A percentile compares a stretch with the other conserved stretches of the same genome.
Evolutionary conservation across 1,140 invertebrate species (phyloP).

Genomic region (Orchesella cincta): DNA sequence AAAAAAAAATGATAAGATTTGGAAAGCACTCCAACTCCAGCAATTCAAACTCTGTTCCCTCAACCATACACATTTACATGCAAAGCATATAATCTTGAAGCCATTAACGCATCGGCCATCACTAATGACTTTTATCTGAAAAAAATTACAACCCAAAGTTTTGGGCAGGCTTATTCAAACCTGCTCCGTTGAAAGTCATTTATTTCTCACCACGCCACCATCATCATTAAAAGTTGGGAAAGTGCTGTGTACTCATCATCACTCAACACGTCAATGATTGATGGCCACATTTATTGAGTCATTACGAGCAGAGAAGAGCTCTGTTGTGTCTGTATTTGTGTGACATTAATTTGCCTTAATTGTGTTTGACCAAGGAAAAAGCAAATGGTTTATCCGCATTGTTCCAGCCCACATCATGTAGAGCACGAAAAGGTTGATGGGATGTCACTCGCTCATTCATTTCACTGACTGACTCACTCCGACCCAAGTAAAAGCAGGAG

Average conservation of each 20-base stretch:
- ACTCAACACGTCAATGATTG: background rate
- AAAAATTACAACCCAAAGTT: too few species aligned
- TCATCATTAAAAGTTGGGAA: background rate
- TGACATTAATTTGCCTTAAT: too few species aligned
- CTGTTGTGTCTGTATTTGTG: too few species aligned
- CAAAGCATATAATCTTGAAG: background rate
- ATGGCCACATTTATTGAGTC: background rate
- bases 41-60: background rate
- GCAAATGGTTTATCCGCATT: background rate
- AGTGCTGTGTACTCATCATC: background rate
- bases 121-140: too few species aligned
- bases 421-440: background rate
- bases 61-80: background rate
- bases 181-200: background rate
- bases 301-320: too few species aligned
- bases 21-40: background rate
- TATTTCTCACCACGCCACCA: background rate
- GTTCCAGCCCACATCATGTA: background rate
- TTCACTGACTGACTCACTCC: background rate
- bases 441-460: background rate
- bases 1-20: background rate
- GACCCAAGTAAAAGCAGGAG: background rate
- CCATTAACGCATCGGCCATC: too few species aligned
- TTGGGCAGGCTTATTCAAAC: background rate
- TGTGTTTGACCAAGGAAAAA: constrained; percentile 13